Evolutionary conservation across 2,113 vertebrate genomes (phyloP), one percentile per base, ranked within the genome.

Genomic region (Shinisaurus crocodilurus): DNA sequence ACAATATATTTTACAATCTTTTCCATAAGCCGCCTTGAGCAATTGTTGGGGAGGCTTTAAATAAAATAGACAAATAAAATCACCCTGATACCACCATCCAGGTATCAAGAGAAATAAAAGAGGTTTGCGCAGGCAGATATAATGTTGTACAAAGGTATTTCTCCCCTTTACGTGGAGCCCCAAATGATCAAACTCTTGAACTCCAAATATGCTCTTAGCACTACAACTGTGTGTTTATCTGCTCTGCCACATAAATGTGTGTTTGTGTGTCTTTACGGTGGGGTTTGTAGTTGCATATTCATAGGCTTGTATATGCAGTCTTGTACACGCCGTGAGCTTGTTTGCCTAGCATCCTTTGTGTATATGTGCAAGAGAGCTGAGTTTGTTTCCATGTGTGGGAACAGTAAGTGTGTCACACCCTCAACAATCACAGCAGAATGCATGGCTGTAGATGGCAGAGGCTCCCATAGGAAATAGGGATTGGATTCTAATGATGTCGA

Each of bases 401-500:
- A 57, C 63, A 40, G 74, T 86, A 83, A 50, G 34, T 80, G 20
- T 90, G 83, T 90, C 83, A 90, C 65, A 79, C 75, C 45, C 65
- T 86, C 75, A 79, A 86, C 83, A 69, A 69, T 85, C 74, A 90
- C 63, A 79, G 60, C 69, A 32, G 70, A 70, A 80, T 80, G 80
- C 80, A 89, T 54, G 76, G 76, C 87, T 80, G 76, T 69, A 69
- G 87, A 81, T 80, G 63, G 81, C 70, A 89, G 69, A 72, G 74
- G 74, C 89, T 90, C 89, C 82, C 89, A 79, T 70, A 90, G 89
- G 89, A 86, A 70, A 90, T 69, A 50, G 83, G 75, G 75, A 90
- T 90, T 90, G 89, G 89, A 90, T 90, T 90, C 89, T 90, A 90
- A 90, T 90, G 89, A 90, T 90, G 89, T 90, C 89, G 86, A 90